phyloP scores from a whole-genome alignment of 2,113 vertebrate genomes.

The Cnemophilus loriae region DNA sequence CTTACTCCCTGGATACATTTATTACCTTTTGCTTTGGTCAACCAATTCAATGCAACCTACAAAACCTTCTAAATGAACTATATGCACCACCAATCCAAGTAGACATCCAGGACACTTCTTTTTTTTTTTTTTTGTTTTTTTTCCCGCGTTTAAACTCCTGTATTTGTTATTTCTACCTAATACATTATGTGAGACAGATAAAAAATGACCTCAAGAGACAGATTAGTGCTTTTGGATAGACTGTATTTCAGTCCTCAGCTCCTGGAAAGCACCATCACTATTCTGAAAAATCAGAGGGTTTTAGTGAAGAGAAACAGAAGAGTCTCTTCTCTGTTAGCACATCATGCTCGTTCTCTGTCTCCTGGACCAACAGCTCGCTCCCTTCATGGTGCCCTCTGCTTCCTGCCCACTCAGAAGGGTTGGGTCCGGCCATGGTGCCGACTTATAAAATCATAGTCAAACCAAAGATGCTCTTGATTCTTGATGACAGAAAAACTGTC shows the following conservation, averaged over 20 bases:
- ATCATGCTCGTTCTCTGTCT: no score
- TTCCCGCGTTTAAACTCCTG: neutral
- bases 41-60: neutral
- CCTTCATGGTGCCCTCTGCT: neutral
- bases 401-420: rapidly evolving
- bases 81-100: neutral
- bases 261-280: neutral
- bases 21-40: neutral
- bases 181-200: neutral
- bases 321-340: neutral
- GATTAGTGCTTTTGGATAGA: neutral
- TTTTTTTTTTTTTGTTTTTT: neutral
- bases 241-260: neutral
- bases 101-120: neutral
- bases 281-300: neutral
- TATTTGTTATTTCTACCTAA: neutral
- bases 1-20: neutral
- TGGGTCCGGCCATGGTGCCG: neutral
- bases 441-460: neutral
- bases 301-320: neutral
- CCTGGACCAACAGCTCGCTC: neutral
- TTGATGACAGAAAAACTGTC: neutral
- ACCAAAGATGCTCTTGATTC: neutral
- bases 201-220: neutral
- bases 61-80: neutral